Evolutionary conservation across 1,140 invertebrate species (phyloP).

Genomic region (Teleogryllus occipitalis): DNA sequence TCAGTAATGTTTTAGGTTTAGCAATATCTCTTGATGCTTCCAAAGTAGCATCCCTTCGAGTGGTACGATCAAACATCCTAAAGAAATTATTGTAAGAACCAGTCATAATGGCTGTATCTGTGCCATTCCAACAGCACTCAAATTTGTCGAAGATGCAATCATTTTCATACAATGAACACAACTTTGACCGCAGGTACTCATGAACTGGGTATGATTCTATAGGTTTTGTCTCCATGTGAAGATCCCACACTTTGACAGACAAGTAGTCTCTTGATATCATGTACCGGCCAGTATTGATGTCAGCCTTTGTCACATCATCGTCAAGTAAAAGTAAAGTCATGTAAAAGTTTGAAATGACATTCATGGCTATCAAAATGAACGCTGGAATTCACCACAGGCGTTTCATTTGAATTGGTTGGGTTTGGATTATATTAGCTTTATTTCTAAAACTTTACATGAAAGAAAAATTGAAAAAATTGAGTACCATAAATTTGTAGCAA

Average conservation of each 20-base stretch:
- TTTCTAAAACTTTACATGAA: too few species aligned
- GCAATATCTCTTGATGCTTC: slow-evolving; percentile 68
- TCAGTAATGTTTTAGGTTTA: slow-evolving; percentile 87
- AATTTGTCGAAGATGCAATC: slow-evolving; percentile 99
- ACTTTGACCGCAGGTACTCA: slow-evolving; percentile 94
- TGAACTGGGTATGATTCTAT: slow-evolving; percentile 98
- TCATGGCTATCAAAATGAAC: too few species aligned
- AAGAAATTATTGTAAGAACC: slow-evolving; percentile 99
- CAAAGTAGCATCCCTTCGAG: slow-evolving; percentile 73
- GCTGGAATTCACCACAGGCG: too few species aligned
- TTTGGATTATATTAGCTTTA: too few species aligned
- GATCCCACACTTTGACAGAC: slow-evolving; percentile 99
- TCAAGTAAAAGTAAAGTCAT: too few species aligned
- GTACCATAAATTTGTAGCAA: too few species aligned
- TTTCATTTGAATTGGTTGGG: too few species aligned
- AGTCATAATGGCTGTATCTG: slow-evolving; percentile 97
- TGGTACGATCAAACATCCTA: slow-evolving; percentile 88
- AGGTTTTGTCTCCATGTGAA: slow-evolving; percentile 97
- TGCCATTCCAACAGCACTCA: slow-evolving; percentile 99
- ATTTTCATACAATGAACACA: slow-evolving; percentile 99
- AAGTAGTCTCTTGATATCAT: slow-evolving; percentile 99
- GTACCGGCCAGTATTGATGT: slow-evolving; percentile 97
- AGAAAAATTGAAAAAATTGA: too few species aligned
- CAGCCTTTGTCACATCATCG: too few species aligned
- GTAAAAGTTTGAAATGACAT: too few species aligned